Base-by-base conservation (phyloP, 1,140 invertebrate species). In the Eriocheir sinensis region DNA sequence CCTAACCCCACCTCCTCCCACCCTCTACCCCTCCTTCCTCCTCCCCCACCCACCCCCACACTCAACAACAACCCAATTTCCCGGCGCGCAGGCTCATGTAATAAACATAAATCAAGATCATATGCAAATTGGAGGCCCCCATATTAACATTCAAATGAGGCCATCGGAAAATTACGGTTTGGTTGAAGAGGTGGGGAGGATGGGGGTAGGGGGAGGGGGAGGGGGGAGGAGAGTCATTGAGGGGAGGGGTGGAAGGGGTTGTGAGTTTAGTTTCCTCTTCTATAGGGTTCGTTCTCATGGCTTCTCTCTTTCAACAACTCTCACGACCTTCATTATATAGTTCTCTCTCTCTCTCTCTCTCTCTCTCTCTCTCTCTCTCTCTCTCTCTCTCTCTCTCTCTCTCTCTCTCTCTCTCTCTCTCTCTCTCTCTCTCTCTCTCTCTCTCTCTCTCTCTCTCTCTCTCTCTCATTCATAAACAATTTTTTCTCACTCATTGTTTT, bases 141-240 rank as follows among this genome's bases (percentile, higher is more conserved):
- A 72, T 72, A 72, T 72, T 72, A 72, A 72, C 60, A 72, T 72
- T 72, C 60, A 72, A 72, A 72, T 72, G 60, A 72, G 60, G n/a
- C n/a, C 27, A 72, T 72, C 60, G 60, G 27, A n/a, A 72, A 72
- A 72, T n/a, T 72, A 72, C 60, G 27, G 27, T n/a, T n/a, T n/a
- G n/a, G n/a, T n/a, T n/a, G n/a, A n/a, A n/a, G n/a, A n/a, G n/a
- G n/a, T n/a, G n/a, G n/a, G 60, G 0, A n/a, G 21, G 60, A n/a
- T n/a, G 60, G 60, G n/a, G 9, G 27, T 48, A 48, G 44, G 4
- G 44, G 44, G 4, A 4, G 60, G 60, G 60, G 21, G 60, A 6
- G 60, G 60, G 12, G 6, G 60, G 12, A n/a, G 17, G 60, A n/a
- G 60, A 2, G 17, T 72, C 60, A n/a, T n/a, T n/a, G n/a, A n/a